Conservation (phyloP, 1,140 invertebrate species). For the Trichonephila clavipes region DNA sequence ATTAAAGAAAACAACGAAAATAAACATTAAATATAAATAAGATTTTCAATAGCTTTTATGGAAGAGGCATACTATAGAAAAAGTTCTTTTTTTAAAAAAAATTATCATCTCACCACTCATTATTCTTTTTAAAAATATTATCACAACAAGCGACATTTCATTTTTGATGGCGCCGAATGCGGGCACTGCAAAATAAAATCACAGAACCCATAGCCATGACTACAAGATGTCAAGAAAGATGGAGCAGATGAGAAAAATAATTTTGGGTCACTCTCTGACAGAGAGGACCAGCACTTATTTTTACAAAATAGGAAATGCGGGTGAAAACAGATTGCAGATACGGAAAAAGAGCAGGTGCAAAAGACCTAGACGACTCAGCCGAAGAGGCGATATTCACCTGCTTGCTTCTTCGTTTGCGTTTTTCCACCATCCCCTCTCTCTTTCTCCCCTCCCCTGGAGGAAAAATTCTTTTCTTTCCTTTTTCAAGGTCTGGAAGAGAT, state of each 20-base stretch:
- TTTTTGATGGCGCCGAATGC: background rate
- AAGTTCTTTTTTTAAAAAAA: too few species aligned
- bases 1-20: too few species aligned
- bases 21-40: too few species aligned
- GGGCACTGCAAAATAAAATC: background rate
- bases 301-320: background rate
- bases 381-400: background rate
- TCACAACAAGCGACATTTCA: background rate
- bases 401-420: background rate
- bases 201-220: background rate
- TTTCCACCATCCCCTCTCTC: background rate
- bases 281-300: background rate
- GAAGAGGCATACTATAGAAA: too few species aligned
- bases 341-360: background rate
- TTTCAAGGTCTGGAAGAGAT: background rate
- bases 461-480: constrained; percentile 5
- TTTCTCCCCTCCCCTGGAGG: background rate
- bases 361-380: background rate
- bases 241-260: background rate
- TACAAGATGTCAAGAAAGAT: background rate
- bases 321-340: background rate
- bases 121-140: too few species aligned
- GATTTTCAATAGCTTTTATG: too few species aligned
- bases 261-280: background rate
- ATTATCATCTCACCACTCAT: too few species aligned